Evolutionary conservation across 2,113 vertebrate species (phyloP).

Genomic region (Columba janthina): DNA sequence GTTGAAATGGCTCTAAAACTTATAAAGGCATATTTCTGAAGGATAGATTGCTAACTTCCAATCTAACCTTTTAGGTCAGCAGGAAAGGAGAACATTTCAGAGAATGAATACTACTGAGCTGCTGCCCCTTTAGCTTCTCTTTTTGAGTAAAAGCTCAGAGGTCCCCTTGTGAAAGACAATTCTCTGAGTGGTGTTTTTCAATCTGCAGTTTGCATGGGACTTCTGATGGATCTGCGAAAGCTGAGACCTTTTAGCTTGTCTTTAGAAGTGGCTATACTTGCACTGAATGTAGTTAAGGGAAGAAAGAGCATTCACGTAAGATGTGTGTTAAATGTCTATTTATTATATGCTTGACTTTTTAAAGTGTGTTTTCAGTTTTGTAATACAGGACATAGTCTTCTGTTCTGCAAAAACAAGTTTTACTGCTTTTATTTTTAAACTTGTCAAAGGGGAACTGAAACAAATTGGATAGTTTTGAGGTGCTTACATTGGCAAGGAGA

Average conservation of each 20-base stretch:
- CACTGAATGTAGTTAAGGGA: background rate
- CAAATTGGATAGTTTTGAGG: background rate
- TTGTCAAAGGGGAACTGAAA: background rate
- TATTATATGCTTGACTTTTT: background rate
- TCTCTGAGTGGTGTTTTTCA: background rate
- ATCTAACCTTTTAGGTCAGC: background rate
- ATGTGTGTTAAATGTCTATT: background rate
- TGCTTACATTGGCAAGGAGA: background rate
- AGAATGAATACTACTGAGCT: background rate
- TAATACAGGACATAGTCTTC: background rate
- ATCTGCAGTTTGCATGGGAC: background rate
- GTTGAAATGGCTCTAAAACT: background rate
- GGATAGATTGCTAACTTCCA: background rate
- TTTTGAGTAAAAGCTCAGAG: background rate
- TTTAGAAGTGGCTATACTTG: background rate
- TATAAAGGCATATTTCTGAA: background rate
- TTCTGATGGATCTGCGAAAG: background rate
- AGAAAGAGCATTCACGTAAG: background rate
- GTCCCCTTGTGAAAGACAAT: background rate
- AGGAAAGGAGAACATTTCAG: slow-evolving; percentile 11
- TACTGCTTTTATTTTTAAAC: background rate
- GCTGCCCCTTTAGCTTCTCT: background rate
- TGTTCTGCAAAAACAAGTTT: background rate
- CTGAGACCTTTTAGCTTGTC: background rate
- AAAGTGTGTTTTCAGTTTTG: background rate